Base-by-base conservation (phyloP, 2,888 invertebrate genomes). In the Abrostola tripartita region DNA sequence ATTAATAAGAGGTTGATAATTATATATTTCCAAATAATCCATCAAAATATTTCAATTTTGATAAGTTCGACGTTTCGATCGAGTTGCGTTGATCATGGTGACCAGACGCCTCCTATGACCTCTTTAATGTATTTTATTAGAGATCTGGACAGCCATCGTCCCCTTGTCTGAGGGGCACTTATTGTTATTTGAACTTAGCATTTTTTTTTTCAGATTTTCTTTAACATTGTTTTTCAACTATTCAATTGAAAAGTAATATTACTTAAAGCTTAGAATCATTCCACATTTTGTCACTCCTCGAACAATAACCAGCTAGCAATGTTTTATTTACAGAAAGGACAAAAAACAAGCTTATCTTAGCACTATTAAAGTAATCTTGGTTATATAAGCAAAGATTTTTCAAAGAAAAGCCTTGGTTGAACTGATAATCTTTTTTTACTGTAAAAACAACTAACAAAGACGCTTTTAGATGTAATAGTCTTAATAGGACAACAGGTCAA, bases 401-500 rank as follows among this genome's bases (percentile, higher is more conserved):
- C 40, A 11, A 52, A 53, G 42, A 49, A 62, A 67, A 61, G 50
- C 35, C 38, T 12, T 50, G 52, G 37, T 52, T 54, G 53, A 58
- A 62, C 44, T 44, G 50, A 55, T 54, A 61, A 56, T 44, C 10
- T 55, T 56, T 53, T 49, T 58, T 50, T 51, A 8, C 11, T 14
- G 59, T 14, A 49, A 76, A 65, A 60, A 24, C 6, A 41, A 53
- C 62, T 59, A 63, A 36, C 38, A 56, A 42, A 47, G 44, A 47
- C 24, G 44, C 44, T 11, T 53, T 35, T 12, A 35, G 53, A 62
- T n/a, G 55, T 58, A 63, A 52, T 42, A 61, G 70, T 40, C 44
- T 69, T 77, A 77, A 69, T 56, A 65, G 49, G 41, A 55, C 49
- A 37, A 41, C 60, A 74, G 52, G 58, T 68, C 52, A 55, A 58